Evolutionary conservation across 2,797 vertebrate genomes (phyloP), one percentile per base, ranked within the genome.

Genomic region (Vespertilio murinus): DNA sequence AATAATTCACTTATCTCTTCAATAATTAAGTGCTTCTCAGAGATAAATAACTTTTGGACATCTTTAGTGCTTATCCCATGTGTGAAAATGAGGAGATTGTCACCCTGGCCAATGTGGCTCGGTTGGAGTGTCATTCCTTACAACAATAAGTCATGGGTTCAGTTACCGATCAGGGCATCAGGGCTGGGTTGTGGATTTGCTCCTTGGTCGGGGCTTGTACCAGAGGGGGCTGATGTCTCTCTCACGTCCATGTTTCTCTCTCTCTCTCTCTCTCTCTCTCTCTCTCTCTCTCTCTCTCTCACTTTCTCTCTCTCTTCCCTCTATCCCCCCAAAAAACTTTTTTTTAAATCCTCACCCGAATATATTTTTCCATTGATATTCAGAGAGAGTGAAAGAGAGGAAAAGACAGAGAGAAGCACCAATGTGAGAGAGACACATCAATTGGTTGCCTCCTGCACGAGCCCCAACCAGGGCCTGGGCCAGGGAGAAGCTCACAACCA

Each of bases 1-100:
- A 75, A 79, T 71, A 23, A 70, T 74, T 47, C 73, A 61, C 30
- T 88, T 83, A 87, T 73, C 7, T 88, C 28, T 70, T 65, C 20
- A 84, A n/a, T 94, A 91, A 40, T 84, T 94, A 78, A 82, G 30
- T 88, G 49, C 8, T 82, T 90, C 35, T 42, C 89, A 95, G 61
- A 82, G 30, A 64, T 28, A 45, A 79, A 42, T 73, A 67, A 83
- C 52, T 93, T 83, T 45, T 73, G 75, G 89, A 75, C 16, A 40
- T 87, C 47, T 82, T 35, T 49, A 92, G 82, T 20, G 25, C 11
- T 91, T 90, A 91, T 28, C 49, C 49, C 38, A 30, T 88, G 56
- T 85, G 47, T 81, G 90, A 35, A 82, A 96, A 92, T 78, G 35
- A 85, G 45, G 12, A 90, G 10, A 45, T 88, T 77, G 10, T 93